Percentiles rank a stretch among this genome's conserved stretches.
These are phyloP conservation scores for Ceyx margarethae DNA, from an alignment of 2,113 vertebrate genomes.

Conservation along the genomic window DNA sequence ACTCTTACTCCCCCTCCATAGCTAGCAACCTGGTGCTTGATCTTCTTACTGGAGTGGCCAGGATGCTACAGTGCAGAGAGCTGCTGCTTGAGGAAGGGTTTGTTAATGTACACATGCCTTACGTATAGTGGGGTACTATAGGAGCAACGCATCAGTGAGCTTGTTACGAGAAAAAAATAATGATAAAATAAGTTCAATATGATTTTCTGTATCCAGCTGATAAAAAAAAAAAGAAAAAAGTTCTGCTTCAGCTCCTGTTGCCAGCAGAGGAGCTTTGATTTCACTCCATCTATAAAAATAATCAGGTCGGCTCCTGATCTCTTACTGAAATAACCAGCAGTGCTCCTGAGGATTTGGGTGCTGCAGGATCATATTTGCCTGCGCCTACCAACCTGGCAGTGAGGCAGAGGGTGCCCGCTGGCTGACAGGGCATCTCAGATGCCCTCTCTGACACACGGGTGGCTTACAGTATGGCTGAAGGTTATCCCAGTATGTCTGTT, in stretches of 20 bases:
- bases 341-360: neutral
- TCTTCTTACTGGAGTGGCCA: neutral
- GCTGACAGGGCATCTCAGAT: neutral
- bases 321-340: neutral
- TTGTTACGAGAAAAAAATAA: neutral
- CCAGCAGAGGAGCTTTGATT: neutral
- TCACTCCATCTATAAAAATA: neutral
- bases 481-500: neutral
- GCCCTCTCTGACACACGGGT: neutral
- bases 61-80: neutral
- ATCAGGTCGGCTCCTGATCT: neutral
- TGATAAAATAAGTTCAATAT: neutral
- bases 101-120: neutral
- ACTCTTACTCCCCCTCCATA: neutral
- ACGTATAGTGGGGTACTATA: accelerated
- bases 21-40: neutral
- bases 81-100: neutral
- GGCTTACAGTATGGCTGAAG: accelerated
- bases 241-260: neutral
- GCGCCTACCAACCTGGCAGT: neutral
- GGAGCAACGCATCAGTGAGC: neutral
- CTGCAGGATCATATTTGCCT: neutral
- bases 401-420: neutral
- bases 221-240: neutral
- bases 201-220: neutral